A percentile compares a stretch with the other conserved stretches of the same genome.
Conservation (phyloP, 2,888 invertebrate species). For the Eupithecia dodoneata region DNA sequence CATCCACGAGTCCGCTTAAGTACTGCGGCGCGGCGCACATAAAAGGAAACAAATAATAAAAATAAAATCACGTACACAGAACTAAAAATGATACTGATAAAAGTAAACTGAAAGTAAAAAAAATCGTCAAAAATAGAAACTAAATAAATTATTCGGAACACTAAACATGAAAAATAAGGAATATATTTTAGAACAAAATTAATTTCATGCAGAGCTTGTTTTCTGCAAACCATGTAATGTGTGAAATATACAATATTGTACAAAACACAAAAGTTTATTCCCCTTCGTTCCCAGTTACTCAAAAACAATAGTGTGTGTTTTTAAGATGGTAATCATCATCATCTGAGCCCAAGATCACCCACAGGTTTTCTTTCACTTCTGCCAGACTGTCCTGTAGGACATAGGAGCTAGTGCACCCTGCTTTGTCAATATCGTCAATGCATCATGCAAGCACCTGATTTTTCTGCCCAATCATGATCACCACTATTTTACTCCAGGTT, state of each 20-base stretch:
- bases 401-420: not conserved
- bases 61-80: constrained; percentile 18
- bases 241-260: not conserved
- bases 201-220: not conserved
- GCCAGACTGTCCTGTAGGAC: not conserved
- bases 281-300: not conserved
- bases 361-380: not conserved
- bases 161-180: not conserved
- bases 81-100: not conserved
- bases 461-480: not conserved
- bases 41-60: constrained; percentile 36
- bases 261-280: not conserved
- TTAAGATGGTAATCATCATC: not conserved
- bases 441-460: not conserved
- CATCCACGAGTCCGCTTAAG: constrained; percentile 38
- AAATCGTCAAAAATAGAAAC: not conserved
- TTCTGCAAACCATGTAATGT: not conserved
- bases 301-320: not conserved
- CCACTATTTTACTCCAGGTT: not conserved
- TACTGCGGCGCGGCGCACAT: constrained; percentile 35
- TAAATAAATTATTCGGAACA: not conserved
- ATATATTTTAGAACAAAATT: not conserved
- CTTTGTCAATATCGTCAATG: not conserved
- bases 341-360: not conserved
- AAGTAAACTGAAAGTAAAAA: not conserved